These are phyloP conservation scores for Lathamus discolor DNA, from an alignment of 2,113 vertebrate genomes.

Conservation along the genomic window DNA sequence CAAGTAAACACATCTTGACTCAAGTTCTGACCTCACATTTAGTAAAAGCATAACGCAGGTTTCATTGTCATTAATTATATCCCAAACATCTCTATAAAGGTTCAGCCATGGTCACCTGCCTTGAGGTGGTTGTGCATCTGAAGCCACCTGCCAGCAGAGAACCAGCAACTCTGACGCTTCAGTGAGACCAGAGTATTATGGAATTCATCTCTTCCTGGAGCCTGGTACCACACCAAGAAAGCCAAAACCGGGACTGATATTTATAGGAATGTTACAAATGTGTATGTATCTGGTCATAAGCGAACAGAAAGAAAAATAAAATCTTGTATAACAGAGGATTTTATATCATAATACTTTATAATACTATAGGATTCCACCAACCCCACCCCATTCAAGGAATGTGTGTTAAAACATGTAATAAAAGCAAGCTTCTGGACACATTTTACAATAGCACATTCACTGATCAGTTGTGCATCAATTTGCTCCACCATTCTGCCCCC, in stretches of 20 bases:
- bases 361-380: not conserved
- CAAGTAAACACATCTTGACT: not conserved
- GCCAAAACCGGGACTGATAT: not conserved
- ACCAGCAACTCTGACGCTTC: not conserved
- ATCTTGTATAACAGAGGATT: not conserved
- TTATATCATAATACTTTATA: not conserved
- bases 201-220: not conserved
- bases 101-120: not conserved
- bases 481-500: not conserved
- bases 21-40: not conserved
- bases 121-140: not conserved
- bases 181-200: not conserved
- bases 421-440: not conserved
- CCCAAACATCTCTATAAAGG: not conserved
- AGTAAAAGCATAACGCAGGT: not conserved
- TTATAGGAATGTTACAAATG: not conserved
- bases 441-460: not conserved
- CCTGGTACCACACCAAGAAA: not conserved
- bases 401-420: not conserved
- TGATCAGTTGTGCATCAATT: not conserved
- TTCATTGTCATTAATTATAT: not conserved
- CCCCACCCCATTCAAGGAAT: not conserved
- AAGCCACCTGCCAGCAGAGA: not conserved
- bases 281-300: not conserved
- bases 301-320: not conserved